Conservation (phyloP, 2,888 invertebrate genomes). For the Trachelus troglodyta region DNA sequence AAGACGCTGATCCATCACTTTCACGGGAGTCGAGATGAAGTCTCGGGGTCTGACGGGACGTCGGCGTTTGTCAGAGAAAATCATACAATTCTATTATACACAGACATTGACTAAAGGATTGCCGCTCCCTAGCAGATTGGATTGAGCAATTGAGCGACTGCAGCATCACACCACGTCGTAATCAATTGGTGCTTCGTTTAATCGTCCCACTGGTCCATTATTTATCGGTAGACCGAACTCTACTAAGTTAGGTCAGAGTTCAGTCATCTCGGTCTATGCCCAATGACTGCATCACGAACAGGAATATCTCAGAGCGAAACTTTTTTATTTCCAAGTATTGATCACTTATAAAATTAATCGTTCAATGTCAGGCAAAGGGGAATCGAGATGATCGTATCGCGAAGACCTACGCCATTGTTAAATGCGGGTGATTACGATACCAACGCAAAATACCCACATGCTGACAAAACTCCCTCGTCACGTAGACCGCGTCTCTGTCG, state of each 20-base stretch:
- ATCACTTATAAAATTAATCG: background rate
- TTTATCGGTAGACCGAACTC: background rate
- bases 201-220: background rate
- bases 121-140: background rate
- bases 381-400: background rate
- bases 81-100: background rate
- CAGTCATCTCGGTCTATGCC: background rate
- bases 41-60: background rate
- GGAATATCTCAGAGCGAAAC: background rate
- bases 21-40: background rate
- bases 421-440: constrained; percentile 19
- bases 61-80: background rate
- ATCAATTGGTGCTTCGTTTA: background rate
- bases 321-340: background rate
- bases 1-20: background rate
- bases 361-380: background rate
- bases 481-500: constrained; percentile 21
- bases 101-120: background rate
- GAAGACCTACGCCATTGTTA: background rate
- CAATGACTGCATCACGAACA: background rate
- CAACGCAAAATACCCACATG: constrained; percentile 35
- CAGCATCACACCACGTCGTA: background rate
- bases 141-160: background rate
- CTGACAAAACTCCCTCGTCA: constrained; percentile 4
- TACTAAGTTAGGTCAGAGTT: background rate